Evolutionary conservation across 2,888 invertebrate genomes (phyloP).

Genomic region (Oscheius sp.): DNA sequence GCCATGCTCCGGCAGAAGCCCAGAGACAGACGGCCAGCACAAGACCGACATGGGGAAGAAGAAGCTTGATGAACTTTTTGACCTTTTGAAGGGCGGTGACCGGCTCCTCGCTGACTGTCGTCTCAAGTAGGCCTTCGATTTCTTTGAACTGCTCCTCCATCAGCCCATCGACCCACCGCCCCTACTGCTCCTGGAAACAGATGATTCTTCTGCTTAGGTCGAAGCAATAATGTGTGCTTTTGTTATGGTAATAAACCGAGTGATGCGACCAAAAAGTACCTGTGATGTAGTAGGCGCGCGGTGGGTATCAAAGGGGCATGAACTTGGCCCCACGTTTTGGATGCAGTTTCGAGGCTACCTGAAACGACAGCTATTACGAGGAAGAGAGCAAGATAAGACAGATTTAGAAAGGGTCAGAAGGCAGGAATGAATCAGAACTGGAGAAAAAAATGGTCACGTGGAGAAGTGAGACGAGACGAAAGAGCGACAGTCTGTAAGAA

Average conservation of each 20-base stretch:
- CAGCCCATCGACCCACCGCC: constrained; percentile 32
- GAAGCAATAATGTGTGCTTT: background rate
- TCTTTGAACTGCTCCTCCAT: constrained; percentile 61
- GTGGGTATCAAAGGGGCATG: constrained; percentile 34
- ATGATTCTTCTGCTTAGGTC: background rate
- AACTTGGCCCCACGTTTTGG: constrained; percentile 32
- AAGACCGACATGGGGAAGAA: constrained; percentile 72
- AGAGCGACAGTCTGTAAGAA: too few species aligned
- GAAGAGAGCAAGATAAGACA: too few species aligned
- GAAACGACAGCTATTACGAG: background rate
- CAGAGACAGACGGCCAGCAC: constrained; percentile 71
- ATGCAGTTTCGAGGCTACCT: constrained; percentile 20
- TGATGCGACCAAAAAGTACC: background rate
- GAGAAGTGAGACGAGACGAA: too few species aligned
- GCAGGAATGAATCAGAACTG: too few species aligned
- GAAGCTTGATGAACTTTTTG: constrained; percentile 67
- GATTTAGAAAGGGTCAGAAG: too few species aligned
- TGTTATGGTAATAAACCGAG: background rate
- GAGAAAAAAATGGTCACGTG: too few species aligned
- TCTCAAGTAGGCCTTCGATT: constrained; percentile 51
- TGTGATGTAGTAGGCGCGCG: constrained; percentile 32
- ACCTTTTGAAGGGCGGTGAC: constrained; percentile 40
- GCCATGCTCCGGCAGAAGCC: constrained; percentile 70
- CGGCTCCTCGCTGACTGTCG: constrained; percentile 29
- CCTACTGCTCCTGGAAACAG: constrained; percentile 33